Percentiles rank a stretch among this genome's conserved stretches.
Evolutionary conservation across 2,113 vertebrate genomes (phyloP).

Genomic region (Sakesphorus luctuosus): DNA sequence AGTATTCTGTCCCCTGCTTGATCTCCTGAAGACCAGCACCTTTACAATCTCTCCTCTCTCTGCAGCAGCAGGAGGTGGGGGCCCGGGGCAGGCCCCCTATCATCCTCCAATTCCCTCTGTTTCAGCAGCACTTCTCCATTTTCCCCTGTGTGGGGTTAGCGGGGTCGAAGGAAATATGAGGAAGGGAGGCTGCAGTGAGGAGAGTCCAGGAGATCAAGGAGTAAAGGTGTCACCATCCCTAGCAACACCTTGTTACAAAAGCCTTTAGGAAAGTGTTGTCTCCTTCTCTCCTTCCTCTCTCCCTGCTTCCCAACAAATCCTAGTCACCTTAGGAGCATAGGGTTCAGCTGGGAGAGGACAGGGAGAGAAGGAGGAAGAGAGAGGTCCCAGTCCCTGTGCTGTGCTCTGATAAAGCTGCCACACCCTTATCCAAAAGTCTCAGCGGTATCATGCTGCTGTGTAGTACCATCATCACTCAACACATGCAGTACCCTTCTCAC

Average conservation of each 20-base stretch:
- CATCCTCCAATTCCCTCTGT: not conserved
- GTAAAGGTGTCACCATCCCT: not conserved
- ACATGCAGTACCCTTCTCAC: not conserved
- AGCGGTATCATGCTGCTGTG: rapidly evolving
- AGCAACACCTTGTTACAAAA: not conserved
- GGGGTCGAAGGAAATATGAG: not conserved
- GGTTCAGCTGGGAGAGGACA: not conserved
- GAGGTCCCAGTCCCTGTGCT: not conserved
- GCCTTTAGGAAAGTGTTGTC: not conserved
- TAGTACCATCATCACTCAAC: not conserved
- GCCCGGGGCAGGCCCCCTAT: not conserved
- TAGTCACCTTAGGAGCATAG: not conserved
- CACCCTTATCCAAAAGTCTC: not conserved
- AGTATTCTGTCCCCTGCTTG: not conserved
- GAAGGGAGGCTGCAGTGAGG: not conserved
- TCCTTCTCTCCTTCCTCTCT: not conserved
- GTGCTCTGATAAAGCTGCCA: not conserved
- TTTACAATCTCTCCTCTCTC: not conserved
- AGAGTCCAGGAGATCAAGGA: not conserved
- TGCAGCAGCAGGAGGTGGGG: not conserved
- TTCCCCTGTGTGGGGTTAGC: not conserved
- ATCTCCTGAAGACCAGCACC: not conserved
- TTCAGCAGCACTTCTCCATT: not conserved
- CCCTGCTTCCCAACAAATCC: not conserved
- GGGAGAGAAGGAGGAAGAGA: not conserved